Base-by-base conservation (phyloP, 2,797 vertebrate species). In the Anguilla pacifica region DNA sequence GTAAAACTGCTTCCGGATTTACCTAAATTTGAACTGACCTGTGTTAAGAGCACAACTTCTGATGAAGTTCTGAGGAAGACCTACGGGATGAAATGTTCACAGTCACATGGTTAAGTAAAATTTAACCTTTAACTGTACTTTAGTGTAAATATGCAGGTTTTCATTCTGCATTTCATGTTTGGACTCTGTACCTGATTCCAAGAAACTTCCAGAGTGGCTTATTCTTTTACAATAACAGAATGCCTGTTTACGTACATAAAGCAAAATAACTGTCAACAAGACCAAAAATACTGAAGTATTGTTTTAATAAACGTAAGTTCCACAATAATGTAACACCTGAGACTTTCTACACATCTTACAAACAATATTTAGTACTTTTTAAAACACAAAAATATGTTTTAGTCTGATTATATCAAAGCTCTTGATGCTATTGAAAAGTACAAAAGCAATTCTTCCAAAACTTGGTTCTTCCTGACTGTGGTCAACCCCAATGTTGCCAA, bases 291-390 rank as follows among this genome's bases (percentile, higher is more conserved):
- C 84, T 83, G 61, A 88, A 77, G 79, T 28, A 86, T 4, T 86
- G 77, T 87, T 74, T 84, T 87, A 39, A 81, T 86, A 84, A 84
- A 89, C 57, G 35, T 72, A 61, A 77, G 39, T 88, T 86, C 72
- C 64, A 85, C 82, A 89, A 55, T 86, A 61, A 85, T 84, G 83
- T 87, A 90, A 88, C 86, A 91, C 89, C 88, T 87, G 84, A 89
- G 88, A 89, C 39, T 77, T n/a, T 85, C 31, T 67, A 85, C 87
- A 43, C 43, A 87, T 88, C 83, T 85, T 67, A 89, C 87, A 89
- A 83, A 74, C 53, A 59, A 86, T 85, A 53, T 84, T 61, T 67
- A 90, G 85, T 25, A 85, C 84, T 70, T 88, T 46, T 87, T 85
- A 87, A 55, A 84, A 83, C 81, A 89, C 77, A 90, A 67, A 89